A percentile compares a stretch with the other conserved stretches of the same genome.
Conservation (phyloP, 2,888 invertebrate species). For the Parnassius mnemosyne region DNA sequence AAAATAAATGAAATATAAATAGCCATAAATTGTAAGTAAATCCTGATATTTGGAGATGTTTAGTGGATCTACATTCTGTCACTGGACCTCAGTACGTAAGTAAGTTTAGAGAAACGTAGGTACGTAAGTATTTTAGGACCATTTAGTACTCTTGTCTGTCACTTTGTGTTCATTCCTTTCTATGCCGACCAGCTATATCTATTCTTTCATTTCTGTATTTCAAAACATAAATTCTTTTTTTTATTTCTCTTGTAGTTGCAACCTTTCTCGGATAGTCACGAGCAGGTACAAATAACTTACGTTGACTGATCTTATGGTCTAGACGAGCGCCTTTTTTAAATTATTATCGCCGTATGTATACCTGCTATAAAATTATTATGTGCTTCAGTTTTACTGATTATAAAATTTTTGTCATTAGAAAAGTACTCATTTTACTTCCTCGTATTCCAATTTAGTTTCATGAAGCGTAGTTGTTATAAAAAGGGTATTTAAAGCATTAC, state of each 20-base stretch:
- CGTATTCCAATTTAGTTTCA: constrained; percentile 6
- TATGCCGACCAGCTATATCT: constrained; percentile 7
- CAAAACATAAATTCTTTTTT: constrained; percentile 49
- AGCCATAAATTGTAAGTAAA: too few relatives aligned
- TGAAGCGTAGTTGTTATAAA: background rate
- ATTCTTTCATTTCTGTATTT: constrained; percentile 32
- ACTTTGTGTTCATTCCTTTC: constrained; percentile 21
- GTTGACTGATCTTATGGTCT: constrained; percentile 45
- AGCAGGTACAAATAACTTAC: constrained; percentile 69
- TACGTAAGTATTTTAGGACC: constrained; percentile 15
- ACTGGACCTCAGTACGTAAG: constrained; percentile 13
- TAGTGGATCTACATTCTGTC: background rate
- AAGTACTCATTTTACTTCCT: constrained; percentile 20
- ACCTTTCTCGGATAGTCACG: constrained; percentile 80
- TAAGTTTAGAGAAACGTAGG: constrained; percentile 14
- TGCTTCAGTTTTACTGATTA: constrained; percentile 20
- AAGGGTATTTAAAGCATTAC: background rate
- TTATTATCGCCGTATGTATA: constrained; percentile 45
- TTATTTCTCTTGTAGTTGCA: constrained; percentile 77
- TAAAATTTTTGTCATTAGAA: constrained; percentile 12
- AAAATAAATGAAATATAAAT: too few relatives aligned
- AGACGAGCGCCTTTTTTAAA: constrained; percentile 52
- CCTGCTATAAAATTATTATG: constrained; percentile 30
- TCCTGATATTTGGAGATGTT: background rate
- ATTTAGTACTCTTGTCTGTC: constrained; percentile 22